A percentile compares a stretch with the other conserved stretches of the same genome.
phyloP scores from a whole-genome alignment of 2,113 vertebrate genomes.

The Myanophis thanlyinensis region DNA sequence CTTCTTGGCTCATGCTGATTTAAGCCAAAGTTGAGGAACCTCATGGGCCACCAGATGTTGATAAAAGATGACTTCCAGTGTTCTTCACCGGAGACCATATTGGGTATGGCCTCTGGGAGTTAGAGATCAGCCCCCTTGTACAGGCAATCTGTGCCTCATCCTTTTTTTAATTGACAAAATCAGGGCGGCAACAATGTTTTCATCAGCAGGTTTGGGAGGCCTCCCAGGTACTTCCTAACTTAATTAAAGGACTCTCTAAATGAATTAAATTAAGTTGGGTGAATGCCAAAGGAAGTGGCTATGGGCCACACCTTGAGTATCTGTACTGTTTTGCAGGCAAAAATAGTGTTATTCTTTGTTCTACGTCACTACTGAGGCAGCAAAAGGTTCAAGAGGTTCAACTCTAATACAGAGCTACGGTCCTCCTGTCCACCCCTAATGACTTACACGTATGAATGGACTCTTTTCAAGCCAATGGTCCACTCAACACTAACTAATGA shows the following conservation, averaged over 20 bases:
- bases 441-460: neutral
- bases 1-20: neutral
- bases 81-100: neutral
- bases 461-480: neutral
- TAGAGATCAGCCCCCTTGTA: neutral
- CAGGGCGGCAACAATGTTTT: neutral
- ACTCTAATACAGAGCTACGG: neutral
- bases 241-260: neutral
- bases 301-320: neutral
- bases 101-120: neutral
- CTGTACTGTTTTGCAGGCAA: neutral
- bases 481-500: neutral
- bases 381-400: neutral
- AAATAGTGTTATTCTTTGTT: neutral
- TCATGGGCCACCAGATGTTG: neutral
- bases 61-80: neutral
- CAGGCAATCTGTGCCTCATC: neutral
- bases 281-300: neutral
- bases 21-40: neutral
- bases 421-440: neutral
- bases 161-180: neutral
- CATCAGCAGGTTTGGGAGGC: neutral
- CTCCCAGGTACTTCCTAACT: neutral
- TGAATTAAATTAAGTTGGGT: neutral
- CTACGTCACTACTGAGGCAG: neutral